Percentiles rank a stretch among this genome's conserved stretches.
These are phyloP conservation scores for Hyppa rectilinea DNA, from an alignment of 2,888 invertebrate genomes.

Conservation along the genomic window DNA sequence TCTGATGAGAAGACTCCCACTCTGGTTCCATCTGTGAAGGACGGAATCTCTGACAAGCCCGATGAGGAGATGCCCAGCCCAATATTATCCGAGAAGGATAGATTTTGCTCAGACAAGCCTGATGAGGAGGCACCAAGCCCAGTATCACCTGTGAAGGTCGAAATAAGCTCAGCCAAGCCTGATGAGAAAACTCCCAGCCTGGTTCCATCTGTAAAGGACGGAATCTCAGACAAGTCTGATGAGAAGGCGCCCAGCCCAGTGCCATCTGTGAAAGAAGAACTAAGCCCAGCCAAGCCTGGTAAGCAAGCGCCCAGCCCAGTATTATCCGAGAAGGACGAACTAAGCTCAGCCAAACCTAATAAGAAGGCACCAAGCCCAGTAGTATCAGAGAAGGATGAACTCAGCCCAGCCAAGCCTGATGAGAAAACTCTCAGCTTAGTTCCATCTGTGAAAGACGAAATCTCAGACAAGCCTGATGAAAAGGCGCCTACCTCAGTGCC, in stretches of 20 bases:
- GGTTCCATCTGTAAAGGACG: too few relatives aligned
- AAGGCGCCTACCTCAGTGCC: neutral
- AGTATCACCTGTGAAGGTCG: neutral
- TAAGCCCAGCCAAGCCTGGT: slow-evolving; percentile 6
- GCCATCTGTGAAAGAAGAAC: neutral
- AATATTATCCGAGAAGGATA: neutral
- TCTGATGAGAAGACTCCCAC: neutral
- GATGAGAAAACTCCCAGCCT: neutral
- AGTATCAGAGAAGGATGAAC: neutral
- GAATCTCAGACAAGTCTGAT: fast-evolving
- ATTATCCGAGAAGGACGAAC: too few relatives aligned
- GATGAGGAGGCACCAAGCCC: neutral
- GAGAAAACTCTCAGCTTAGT: too few relatives aligned
- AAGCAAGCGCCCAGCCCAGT: neutral
- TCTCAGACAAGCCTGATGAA: neutral
- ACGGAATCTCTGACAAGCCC: neutral
- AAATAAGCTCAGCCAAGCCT: neutral
- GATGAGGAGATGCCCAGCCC: fast-evolving
- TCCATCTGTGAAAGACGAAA: neutral
- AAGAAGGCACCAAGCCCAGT: neutral
- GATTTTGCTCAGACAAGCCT: neutral
- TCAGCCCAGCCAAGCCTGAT: neutral
- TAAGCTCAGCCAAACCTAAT: slow-evolving; percentile 36
- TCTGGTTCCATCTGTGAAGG: neutral
- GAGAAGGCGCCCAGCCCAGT: neutral